Conservation (phyloP, 2,888 invertebrate genomes). For the Diploptera punctata region DNA sequence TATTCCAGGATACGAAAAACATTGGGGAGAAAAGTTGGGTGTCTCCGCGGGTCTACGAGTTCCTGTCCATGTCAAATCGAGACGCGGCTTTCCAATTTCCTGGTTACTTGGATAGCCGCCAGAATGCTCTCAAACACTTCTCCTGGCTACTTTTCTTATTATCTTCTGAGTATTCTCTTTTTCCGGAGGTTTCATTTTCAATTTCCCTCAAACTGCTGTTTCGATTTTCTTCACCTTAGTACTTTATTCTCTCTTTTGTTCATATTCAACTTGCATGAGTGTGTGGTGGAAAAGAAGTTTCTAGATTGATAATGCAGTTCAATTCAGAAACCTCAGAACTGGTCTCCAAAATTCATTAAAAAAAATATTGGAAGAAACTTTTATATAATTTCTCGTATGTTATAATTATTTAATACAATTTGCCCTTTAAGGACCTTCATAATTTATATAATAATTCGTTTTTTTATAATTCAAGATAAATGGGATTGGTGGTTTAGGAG, state of each 20-base stretch:
- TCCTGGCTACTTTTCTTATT: conserved; percentile 31
- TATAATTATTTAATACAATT: no score
- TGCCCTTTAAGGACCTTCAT: no score
- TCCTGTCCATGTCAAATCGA: conserved; percentile 18
- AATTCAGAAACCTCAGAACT: no score
- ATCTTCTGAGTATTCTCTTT: conserved; percentile 24
- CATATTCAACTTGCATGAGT: not conserved
- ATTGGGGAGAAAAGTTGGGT: not conserved
- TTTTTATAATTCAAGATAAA: no score
- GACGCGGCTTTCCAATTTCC: conserved; percentile 17
- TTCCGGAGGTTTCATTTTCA: conserved; percentile 31
- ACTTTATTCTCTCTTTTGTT: no score
- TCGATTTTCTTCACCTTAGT: conserved; percentile 8
- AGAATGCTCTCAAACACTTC: conserved; percentile 12
- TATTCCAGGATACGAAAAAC: not conserved
- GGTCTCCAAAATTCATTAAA: no score
- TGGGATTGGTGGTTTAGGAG: no score
- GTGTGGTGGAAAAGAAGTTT: not conserved
- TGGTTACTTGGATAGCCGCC: conserved; percentile 12
- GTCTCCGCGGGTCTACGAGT: not conserved
- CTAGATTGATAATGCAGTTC: not conserved
- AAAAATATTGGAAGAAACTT: no score
- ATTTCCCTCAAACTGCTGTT: not conserved
- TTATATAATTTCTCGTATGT: no score
- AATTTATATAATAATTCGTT: no score